Conservation (phyloP, 2,888 invertebrate genomes). For the Nasonia oneida region DNA sequence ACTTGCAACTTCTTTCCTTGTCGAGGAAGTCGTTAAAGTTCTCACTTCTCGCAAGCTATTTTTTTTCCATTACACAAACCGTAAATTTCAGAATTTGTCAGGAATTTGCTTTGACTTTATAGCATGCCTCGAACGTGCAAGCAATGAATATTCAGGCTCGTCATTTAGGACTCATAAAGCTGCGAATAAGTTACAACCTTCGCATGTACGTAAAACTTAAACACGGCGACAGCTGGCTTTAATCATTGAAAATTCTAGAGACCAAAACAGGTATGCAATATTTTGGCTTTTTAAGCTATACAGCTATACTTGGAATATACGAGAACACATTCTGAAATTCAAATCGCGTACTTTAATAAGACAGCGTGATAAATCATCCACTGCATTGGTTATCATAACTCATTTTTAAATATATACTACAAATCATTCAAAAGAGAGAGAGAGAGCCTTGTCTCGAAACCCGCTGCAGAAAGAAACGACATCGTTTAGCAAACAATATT, state of each 20-base stretch:
- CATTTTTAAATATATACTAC: neutral
- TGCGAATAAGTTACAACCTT: constrained; percentile 20
- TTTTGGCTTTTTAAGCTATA: neutral
- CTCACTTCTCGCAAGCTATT: neutral
- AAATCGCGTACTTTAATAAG: neutral
- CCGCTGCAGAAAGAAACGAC: neutral
- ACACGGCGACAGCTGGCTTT: constrained; percentile 25
- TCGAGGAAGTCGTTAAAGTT: neutral
- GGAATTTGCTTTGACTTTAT: neutral
- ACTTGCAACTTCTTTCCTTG: neutral
- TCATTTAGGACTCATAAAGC: constrained; percentile 31
- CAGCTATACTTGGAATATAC: neutral
- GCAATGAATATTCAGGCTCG: constrained; percentile 16
- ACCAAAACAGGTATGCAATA: neutral
- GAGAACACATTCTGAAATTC: neutral
- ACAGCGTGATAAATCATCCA: neutral
- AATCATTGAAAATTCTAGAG: constrained; percentile 12
- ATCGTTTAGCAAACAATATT: neutral
- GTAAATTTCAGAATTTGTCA: constrained; percentile 12
- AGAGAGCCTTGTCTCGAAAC: neutral
- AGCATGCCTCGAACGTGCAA: neutral
- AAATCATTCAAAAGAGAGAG: neutral
- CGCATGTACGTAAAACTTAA: constrained; percentile 5
- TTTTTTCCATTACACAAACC: neutral
- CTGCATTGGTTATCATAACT: neutral